Conservation (phyloP, 1,140 invertebrate genomes). For the Coelopa frigida region DNA sequence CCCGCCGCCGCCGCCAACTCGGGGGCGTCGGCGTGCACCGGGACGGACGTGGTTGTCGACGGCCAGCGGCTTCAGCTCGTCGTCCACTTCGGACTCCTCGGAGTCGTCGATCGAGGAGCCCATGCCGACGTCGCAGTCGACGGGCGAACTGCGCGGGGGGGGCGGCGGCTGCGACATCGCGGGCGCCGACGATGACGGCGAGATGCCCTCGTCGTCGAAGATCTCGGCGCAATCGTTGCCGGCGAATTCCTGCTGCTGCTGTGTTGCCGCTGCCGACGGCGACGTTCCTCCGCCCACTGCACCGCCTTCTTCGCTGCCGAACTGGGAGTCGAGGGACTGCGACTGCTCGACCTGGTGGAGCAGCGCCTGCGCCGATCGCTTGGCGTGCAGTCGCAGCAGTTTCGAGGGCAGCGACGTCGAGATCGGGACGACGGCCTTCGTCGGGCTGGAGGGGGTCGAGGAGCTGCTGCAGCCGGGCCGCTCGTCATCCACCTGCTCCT, state of each 20-base stretch:
- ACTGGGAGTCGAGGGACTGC: conserved; percentile 31
- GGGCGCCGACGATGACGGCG: conserved; percentile 22
- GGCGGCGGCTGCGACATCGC: conserved; percentile 31
- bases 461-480: no score
- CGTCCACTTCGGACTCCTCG: conserved; percentile 40
- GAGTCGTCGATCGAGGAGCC: conserved; percentile 39
- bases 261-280: conserved; percentile 13
- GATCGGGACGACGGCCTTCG: conserved; percentile 30
- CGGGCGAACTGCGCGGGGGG: conserved; percentile 1
- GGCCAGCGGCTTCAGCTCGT: conserved; percentile 39
- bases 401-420: conserved; percentile 38
- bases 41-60: conserved; percentile 43
- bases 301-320: conserved; percentile 29
- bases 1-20: no score
- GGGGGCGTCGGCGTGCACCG: no score
- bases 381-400: conserved; percentile 31
- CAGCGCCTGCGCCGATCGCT: conserved; percentile 33
- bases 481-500: no score
- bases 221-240: no score
- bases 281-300: no score
- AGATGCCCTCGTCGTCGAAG: no score
- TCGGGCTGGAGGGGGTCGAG: no score
- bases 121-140: conserved; percentile 31
- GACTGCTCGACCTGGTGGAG: conserved; percentile 22
- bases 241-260: no score